A percentile compares a stretch with the other conserved stretches of the same genome.
Evolutionary conservation across 1,140 invertebrate genomes (phyloP).

Genomic region (Anastatus disparis): DNA sequence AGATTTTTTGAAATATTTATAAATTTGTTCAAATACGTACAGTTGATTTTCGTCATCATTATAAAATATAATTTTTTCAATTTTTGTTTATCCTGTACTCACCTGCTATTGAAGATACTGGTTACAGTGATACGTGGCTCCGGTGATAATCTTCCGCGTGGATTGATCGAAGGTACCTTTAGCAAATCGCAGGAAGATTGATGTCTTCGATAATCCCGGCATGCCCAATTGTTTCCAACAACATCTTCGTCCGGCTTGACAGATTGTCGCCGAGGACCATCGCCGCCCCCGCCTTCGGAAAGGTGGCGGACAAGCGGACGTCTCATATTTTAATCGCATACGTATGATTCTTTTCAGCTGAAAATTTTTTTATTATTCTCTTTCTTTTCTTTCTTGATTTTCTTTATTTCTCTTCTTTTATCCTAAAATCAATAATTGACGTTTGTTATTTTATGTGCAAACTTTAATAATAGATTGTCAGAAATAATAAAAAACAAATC

Average conservation of each 20-base stretch:
- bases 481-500: too few species aligned
- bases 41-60: not conserved
- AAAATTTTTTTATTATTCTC: not conserved
- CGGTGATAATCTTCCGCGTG: slow-evolving; percentile 51
- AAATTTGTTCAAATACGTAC: too few species aligned
- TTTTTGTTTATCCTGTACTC: too few species aligned
- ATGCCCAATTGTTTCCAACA: slow-evolving; percentile 52
- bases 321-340: slow-evolving; percentile 51
- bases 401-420: not conserved
- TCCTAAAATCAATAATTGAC: too few species aligned
- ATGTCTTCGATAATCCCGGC: slow-evolving; percentile 59
- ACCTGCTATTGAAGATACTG: slow-evolving; percentile 58
- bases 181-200: slow-evolving; percentile 61
- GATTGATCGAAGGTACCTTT: slow-evolving; percentile 56
- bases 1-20: too few species aligned
- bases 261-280: slow-evolving; percentile 50
- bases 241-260: slow-evolving; percentile 51
- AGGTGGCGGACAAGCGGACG: slow-evolving; percentile 61
- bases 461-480: too few species aligned
- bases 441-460: too few species aligned
- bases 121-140: slow-evolving; percentile 52
- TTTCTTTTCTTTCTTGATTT: not conserved
- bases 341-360: too few species aligned
- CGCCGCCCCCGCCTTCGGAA: slow-evolving; percentile 60
- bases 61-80: not conserved